Base-by-base conservation (phyloP, 2,113 vertebrate genomes). In the Halcyon malimbica region DNA sequence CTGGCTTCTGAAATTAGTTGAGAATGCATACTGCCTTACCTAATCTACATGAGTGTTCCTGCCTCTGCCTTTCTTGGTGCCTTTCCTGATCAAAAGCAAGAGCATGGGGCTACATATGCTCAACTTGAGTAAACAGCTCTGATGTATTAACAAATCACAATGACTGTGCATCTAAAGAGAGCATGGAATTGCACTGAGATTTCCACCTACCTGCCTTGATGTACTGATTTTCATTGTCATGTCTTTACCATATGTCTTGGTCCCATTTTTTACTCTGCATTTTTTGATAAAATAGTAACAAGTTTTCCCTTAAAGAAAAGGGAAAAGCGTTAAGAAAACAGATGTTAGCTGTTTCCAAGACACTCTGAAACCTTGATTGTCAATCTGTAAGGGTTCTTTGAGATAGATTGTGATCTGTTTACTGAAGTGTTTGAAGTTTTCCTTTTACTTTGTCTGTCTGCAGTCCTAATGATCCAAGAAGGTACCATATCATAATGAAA, bases 381-480 rank as follows among this genome's bases (percentile, higher is more conserved):
- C 65, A 79, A 1, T 56, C 39, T 46, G 1, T 48, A 64, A 60
- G 16, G 1, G 8, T 65, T 89, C 33, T 84, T 95, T 85, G 41
- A 57, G 51, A 16, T 89, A 46, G 29, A 53, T 4, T 87, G 29
- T 80, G 26, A 65, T 80, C 67, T 57, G 13, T 77, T 74, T 28
- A 44, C 37, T 53, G 16, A 85, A 59, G 42, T 33, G 10, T 89
- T 94, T 83, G 25, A 74, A 83, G 48, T 56, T 90, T 79, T 81
- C 91, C 12, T 31, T 62, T 91, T 89, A 14, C 25, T 37, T 87
- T 89, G 48, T 68, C 19, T 89, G 31, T 51, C 29, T 84, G 24
- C 16, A 25, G 16, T 67, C 56, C 62, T 91, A 77, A 63, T 83
- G 48, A 89, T 87, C 60, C 41, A 76, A 63, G 62, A 91, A 81